These are phyloP conservation scores for Podabrus alpinus DNA, from an alignment of 2,888 invertebrate genomes.

Conservation along the genomic window DNA sequence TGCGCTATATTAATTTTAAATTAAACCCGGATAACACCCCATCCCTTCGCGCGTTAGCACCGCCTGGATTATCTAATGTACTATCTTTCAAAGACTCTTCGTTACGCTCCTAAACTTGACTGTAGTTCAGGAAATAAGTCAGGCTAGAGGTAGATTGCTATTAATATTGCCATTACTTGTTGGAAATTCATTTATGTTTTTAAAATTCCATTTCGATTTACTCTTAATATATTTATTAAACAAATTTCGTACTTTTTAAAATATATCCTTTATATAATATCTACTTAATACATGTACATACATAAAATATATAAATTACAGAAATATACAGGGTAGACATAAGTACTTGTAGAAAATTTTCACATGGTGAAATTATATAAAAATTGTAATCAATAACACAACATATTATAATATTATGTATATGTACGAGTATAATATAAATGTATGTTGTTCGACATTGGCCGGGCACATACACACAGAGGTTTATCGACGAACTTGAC, in stretches of 20 bases:
- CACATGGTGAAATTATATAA: no score
- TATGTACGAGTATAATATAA: no score
- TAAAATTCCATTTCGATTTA: conserved; percentile 33
- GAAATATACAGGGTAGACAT: no score
- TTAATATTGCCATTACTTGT: conserved; percentile 51
- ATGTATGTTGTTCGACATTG: no score
- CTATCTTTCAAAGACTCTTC: conserved; percentile 46
- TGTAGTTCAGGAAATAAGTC: conserved; percentile 52
- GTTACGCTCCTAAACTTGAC: conserved; percentile 36
- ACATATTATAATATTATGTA: no score
- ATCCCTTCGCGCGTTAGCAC: conserved; percentile 38
- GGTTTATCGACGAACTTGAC: no score
- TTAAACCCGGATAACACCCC: conserved; percentile 65
- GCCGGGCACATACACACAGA: no score
- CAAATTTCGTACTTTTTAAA: background rate
- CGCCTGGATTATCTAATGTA: conserved; percentile 51
- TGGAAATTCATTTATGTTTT: conserved; percentile 46
- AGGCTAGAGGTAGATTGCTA: conserved; percentile 53
- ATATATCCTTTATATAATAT: background rate
- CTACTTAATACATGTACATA: no score
- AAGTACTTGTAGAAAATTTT: no score
- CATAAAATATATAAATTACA: background rate
- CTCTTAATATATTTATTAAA: conserved; percentile 3
- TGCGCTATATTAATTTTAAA: conserved; percentile 74
- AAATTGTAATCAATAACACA: no score